Conservation (phyloP, 2,888 invertebrate genomes). For the Nesidiocoris tenuis region DNA sequence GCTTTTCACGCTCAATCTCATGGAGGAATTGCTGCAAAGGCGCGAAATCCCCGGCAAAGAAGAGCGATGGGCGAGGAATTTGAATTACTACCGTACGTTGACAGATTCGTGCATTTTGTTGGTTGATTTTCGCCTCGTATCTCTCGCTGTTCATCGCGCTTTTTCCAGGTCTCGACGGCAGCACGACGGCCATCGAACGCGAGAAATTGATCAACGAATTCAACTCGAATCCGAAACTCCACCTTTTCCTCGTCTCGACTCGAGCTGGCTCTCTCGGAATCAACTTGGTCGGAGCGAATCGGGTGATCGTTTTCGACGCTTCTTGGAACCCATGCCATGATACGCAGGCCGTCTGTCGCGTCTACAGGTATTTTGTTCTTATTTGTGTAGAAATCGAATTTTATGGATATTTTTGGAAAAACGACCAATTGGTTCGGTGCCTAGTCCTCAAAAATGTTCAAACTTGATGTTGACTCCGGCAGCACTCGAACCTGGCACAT, state of each 20-base stretch:
- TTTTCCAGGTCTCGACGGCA: constrained; percentile 82
- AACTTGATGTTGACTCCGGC: too few species aligned
- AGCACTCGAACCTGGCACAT: too few species aligned
- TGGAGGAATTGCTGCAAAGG: constrained; percentile 87
- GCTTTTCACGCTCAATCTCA: constrained; percentile 87
- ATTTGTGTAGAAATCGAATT: too few species aligned
- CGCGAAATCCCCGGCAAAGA: constrained; percentile 61
- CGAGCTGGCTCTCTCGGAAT: constrained; percentile 95
- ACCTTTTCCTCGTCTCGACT: constrained; percentile 93
- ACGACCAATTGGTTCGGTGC: too few species aligned
- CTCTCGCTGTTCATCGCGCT: too few species aligned
- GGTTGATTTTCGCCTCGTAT: not conserved
- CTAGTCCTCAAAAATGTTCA: too few species aligned
- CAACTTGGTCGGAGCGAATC: constrained; percentile 94
- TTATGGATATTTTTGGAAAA: too few species aligned
- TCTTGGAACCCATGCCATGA: constrained; percentile 99
- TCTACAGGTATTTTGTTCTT: constrained; percentile 69
- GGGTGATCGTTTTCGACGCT: constrained; percentile 96
- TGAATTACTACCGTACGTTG: constrained; percentile 84
- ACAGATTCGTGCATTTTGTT: too few species aligned
- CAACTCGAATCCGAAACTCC: constrained; percentile 81
- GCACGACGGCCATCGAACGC: constrained; percentile 88
- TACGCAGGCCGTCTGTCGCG: constrained; percentile 94
- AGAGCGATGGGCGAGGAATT: constrained; percentile 80
- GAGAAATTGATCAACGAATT: constrained; percentile 96